Base-by-base conservation (phyloP, 2,797 vertebrate species). In the Phoebastria nigripes region DNA sequence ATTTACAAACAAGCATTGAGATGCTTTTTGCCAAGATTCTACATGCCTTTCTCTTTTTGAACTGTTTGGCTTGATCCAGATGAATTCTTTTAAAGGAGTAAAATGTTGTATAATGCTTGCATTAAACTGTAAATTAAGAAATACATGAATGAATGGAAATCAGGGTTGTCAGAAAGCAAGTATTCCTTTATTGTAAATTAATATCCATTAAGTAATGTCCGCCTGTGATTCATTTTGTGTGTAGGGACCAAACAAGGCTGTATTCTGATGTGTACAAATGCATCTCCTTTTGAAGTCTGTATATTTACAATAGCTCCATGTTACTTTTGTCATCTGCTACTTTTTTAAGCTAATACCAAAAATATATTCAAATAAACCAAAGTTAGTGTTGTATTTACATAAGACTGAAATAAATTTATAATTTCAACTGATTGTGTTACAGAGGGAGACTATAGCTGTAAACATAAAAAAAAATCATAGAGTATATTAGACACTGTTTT, bases 401-500 rank as follows among this genome's bases (percentile, higher is more conserved):
- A 58, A 82, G 44, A 84, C 17, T 84, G 70, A 62, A 72, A 66
- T 56, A 13, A 62, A 62, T 77, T 81, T 76, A 28, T 87, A 41
- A 58, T 72, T 77, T 81, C 39, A 81, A 35, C 33, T 52, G 44
- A 31, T 42, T 52, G 54, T 82, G 24, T 87, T 84, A 46, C 24
- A 47, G 61, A 62, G 65, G 39, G 51, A 71, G 15, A 42, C 46
- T 77, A 8, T 49, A 73, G 62, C n/a, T 87, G 24, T 74, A 80
- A 77, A 42, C 39, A 41, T 70, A 10, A 71, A 82, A 49, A 71
- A 73, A 22, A 12, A 29, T 33, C 46, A 10, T 59, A 61, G 37
- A 67, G n/a, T 70, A 16, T 87, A 52, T 87, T 93, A 81, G 92
- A 94, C 63, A 42, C 42, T 92, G 63, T 94, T 93, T 92, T 94